Evolutionary conservation across 2,113 vertebrate species (phyloP).

Genomic region (Rhinolophus sinicus): DNA sequence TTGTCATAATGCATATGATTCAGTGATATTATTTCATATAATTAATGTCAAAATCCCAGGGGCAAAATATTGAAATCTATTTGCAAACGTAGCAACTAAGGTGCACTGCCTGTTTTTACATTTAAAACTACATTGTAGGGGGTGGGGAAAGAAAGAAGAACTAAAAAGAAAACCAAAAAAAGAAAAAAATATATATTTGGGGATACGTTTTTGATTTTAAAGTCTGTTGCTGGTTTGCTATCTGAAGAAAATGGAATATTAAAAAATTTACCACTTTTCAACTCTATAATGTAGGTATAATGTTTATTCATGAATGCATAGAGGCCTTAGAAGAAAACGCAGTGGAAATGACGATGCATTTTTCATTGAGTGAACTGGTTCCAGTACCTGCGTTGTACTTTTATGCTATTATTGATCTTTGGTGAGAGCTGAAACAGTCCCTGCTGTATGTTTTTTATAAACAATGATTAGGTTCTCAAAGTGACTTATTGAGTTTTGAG

Average conservation of each 20-base stretch:
- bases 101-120: neutral
- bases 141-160: no score
- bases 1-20: neutral
- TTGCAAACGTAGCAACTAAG: neutral
- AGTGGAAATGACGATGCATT: neutral
- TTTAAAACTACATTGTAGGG: neutral
- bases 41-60: neutral
- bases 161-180: no score
- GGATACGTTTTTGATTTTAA: neutral
- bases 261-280: neutral
- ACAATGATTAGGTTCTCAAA: neutral
- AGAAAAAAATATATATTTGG: neutral
- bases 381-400: neutral
- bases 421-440: neutral
- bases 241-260: neutral
- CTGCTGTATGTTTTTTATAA: neutral
- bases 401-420: neutral
- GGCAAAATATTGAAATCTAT: neutral
- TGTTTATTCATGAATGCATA: neutral
- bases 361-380: neutral
- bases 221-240: neutral
- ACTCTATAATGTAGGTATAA: neutral
- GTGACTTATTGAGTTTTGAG: constrained; percentile 7
- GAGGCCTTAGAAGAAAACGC: neutral
- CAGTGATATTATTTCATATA: neutral